Conservation (phyloP, 2,113 vertebrate genomes). For the Hylia prasina region DNA sequence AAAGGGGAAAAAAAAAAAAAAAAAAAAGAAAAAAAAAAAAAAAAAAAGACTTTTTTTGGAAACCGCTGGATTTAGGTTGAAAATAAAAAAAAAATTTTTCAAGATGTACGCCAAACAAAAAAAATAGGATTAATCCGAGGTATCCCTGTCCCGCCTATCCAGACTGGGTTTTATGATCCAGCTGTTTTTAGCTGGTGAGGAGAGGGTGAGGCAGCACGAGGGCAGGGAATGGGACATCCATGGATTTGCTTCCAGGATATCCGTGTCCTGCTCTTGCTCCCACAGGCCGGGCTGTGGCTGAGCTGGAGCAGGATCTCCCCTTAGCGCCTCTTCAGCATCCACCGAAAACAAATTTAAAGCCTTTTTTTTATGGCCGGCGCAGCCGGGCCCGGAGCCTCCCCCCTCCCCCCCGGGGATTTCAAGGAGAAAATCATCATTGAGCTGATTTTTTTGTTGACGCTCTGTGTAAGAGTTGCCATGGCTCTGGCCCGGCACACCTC, state of each 20-base stretch:
- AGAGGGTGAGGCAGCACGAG: accelerated
- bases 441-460: not conserved
- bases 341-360: not conserved
- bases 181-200: accelerated
- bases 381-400: not conserved
- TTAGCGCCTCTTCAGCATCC: not conserved
- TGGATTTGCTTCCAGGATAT: accelerated
- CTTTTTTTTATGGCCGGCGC: not conserved
- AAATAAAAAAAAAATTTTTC: not conserved
- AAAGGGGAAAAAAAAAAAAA: not conserved
- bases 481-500: not conserved
- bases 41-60: not conserved
- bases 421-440: not conserved
- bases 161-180: not conserved
- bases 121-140: not conserved
- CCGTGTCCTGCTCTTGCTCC: not conserved
- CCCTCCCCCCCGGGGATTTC: not conserved
- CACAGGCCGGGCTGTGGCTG: not conserved
- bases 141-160: not conserved
- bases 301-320: not conserved
- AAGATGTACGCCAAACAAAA: not conserved
- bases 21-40: not conserved
- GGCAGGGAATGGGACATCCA: not conserved
- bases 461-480: conserved; percentile 30
- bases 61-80: not conserved